Conservation (phyloP, 2,888 invertebrate genomes). For the Meloe dianella region DNA sequence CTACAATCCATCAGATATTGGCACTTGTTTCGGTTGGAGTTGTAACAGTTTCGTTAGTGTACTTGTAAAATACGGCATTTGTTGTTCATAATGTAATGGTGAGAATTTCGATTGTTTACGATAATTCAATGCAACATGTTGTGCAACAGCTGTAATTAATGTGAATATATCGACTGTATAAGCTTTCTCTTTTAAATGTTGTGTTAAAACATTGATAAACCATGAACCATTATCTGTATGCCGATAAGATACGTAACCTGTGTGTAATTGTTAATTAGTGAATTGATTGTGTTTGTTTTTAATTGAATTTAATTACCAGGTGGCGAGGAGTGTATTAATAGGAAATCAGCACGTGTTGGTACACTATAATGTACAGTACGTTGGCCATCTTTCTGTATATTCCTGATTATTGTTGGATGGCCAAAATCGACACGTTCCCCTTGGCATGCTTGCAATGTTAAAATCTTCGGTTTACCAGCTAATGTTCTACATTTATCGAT, state of each 20-base stretch:
- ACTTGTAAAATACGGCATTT: conserved; percentile 3
- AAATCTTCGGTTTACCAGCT: background rate
- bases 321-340: background rate
- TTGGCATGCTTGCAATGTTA: background rate
- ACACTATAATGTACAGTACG: background rate
- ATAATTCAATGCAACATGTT: conserved; percentile 2
- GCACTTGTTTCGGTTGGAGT: background rate
- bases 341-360: background rate
- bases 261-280: background rate
- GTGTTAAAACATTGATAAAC: background rate
- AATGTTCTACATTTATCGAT: background rate
- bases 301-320: background rate
- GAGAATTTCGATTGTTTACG: background rate
- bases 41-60: background rate
- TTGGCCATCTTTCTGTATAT: background rate
- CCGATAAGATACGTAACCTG: background rate
- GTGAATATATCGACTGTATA: background rate
- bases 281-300: too few species aligned
- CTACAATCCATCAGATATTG: background rate
- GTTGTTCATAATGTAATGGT: background rate
- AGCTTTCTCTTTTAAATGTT: background rate
- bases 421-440: background rate
- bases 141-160: background rate
- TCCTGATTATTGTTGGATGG: background rate
- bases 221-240: background rate